Base-by-base conservation (phyloP, 1,140 invertebrate species). In the Rhyacophila brunnea region DNA sequence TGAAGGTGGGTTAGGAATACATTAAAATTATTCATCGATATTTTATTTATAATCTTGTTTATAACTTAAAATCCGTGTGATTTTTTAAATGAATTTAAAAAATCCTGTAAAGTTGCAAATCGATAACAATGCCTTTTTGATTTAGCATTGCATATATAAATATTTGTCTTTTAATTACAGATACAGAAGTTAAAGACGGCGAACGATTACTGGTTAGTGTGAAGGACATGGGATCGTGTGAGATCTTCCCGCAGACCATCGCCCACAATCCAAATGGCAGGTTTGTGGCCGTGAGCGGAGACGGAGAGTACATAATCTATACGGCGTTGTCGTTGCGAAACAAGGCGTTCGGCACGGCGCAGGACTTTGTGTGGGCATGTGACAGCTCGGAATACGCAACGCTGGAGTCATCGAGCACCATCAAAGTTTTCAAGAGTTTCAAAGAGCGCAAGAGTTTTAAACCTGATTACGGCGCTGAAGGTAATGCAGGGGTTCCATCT, bases 301-400 rank as follows among this genome's bases (percentile, higher is more conserved):
- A 99, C 78, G 98, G 97, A 0, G 98, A 99, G 74, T 99, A 98
- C 73, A 99, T 99, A 11, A 98, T 99, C 66, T 99, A 99, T 75
- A 99, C 98, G 0, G 95, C 97, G 0, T 98, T 99, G 94, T 96
- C 96, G 0, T 79, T 99, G 32, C 84, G 98, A 42, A 99, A 99
- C 74, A 99, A 99, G 74, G 95, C 95, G 9, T 99, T 99, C 75
- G 98, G 98, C 2, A 90, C 93, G 4, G 97, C 96, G 0, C 92
- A 98, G 57, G 97, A 99, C 75, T 99, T 99, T 78, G 96, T 98
- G 0, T 99, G 98, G 98, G 95, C 95, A 0, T 84, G 91, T 43
- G 98, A 99, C 74, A 96, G 95, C 1, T 96, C 93, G 46, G 92
- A 98, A 68, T 99, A 92, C 69, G 89, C 90, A 1, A 95, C 98